phyloP scores from a whole-genome alignment of 1,140 invertebrate genomes.

The Cyrtorhinus lividipennis region DNA sequence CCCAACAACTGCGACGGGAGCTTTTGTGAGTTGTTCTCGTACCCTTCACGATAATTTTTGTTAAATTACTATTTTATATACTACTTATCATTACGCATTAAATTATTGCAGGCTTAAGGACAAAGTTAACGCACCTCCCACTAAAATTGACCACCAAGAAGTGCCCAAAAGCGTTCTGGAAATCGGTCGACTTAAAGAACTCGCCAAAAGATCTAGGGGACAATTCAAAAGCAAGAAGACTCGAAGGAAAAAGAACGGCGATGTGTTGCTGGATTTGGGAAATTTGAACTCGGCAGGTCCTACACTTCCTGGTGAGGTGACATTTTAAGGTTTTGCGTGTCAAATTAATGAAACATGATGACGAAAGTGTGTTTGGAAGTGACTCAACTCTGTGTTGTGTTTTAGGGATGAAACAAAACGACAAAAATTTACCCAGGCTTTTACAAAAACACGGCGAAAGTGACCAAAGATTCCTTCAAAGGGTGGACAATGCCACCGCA shows the following conservation, averaged over 20 bases:
- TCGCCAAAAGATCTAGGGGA: constrained; percentile 28
- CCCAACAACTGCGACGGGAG: no score
- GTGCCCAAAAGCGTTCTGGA: constrained; percentile 44
- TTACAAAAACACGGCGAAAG: constrained; percentile 32
- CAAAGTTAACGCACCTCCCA: constrained; percentile 51
- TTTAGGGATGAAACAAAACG: not conserved
- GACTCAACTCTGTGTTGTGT: no score
- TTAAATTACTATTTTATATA: no score
- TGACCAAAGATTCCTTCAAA: constrained; percentile 32
- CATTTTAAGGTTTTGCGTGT: no score
- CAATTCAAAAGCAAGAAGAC: constrained; percentile 28
- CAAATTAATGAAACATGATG: no score
- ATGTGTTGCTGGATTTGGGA: not conserved
- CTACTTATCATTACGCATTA: not conserved
- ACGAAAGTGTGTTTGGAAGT: not conserved
- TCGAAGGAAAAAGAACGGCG: constrained; percentile 22
- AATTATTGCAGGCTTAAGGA: not conserved
- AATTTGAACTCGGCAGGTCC: constrained; percentile 14
- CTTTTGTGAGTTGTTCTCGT: no score
- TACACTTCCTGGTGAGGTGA: constrained; percentile 17
- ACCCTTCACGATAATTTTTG: no score
- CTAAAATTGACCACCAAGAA: constrained; percentile 44
- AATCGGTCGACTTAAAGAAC: constrained; percentile 41
- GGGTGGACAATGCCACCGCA: constrained; percentile 36
- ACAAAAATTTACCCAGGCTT: not conserved